Base-by-base conservation (phyloP, 2,888 invertebrate species). In the Molanna angustata region DNA sequence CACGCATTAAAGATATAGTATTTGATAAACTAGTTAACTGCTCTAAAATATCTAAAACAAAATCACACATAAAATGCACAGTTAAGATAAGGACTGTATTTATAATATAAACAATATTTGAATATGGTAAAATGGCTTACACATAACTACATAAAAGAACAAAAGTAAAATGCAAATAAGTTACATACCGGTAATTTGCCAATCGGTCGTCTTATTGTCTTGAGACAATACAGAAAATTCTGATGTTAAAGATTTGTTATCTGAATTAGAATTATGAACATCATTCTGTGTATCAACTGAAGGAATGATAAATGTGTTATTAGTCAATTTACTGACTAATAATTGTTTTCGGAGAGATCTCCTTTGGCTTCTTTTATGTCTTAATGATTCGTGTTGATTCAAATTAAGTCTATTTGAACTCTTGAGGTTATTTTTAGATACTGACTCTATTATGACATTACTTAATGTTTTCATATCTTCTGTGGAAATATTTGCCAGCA, bases 1-100 rank as follows among this genome's bases (percentile, higher is more conserved):
- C 53, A 27, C 37, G 47, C 31, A 58, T 35, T 11, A 58, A 39
- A 4, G 58, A 58, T 18, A 58, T 45, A 13, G 58, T 58, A 27
- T 58, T 54, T 2, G 58, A 58, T 21, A 58, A 43, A 4, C 40
- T 43, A 11, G 55, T 52, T 16, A 58, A 31, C 21, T 58, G 58
- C 37, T 58, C 58, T 44, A 58, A 47, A 33, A 58, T 58, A 21
- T 55, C 58, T 58, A 16, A 27, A 58, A 58, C 14, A 35, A 44
- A 9, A 52, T 16, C 32, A 4, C 35, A 11, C 35, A 11, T 11
- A 13, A 35, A 35, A 35, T 9, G 13, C 9, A 13, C 4, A 16
- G 11, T 27, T 27, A 7, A 6, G 27, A 27, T 6, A 27, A 27
- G 27, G 27, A 27, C 7, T 27, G 27, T 6, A 35, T 7, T n/a